Evolutionary conservation across 2,888 invertebrate species (phyloP), one percentile per base, ranked within the genome.

Genomic region (Colostygia pectinataria): DNA sequence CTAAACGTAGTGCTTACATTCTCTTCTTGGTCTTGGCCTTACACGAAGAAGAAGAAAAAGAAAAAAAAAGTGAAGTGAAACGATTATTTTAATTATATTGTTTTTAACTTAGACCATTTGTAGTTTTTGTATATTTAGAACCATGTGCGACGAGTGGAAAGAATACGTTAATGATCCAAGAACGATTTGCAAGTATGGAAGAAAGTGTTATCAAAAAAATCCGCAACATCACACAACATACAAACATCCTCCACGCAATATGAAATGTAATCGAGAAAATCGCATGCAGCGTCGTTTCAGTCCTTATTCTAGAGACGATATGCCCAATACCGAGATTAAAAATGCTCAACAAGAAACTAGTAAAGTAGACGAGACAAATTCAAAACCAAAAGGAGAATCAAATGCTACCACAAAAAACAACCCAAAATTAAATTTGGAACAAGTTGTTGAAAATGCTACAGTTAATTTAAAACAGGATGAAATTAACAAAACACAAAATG

Each of bases 161-260:
- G 65, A 66, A 5, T 88, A 81, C 42, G 63, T 72, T 4, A 68
- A 78, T 38, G 90, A 91, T 64, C 48, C 80, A 4, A 91, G 95
- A 76, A 84, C 79, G 29, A 78, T 92, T 33, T 97, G 97, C 77
- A 94, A 94, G 83, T 97, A 95, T 74, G 95, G 96, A 40, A 76
- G 73, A 3, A 93, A 93, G 61, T 97, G 97, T 78, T 97, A 96
- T 77, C 96, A 96, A 71, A 95, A 93, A 71, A 97, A 96, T 87
- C 88, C 93, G 0, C 84, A 88, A 0, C 97, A 97, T 84, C 91
- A 91, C 45, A 83, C 91, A 48, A 94, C 93, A 68, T 97, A 92
- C 61, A 96, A 95, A 80, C 97, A 97, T 78, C 95, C 95, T 7
- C 90, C 91, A 33, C 81, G 57, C 44, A 81, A 74, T 69, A 74